Evolutionary conservation across 2,113 vertebrate species (phyloP), one percentile per base, ranked within the genome.

Genomic region (Platichthys stellatus): DNA sequence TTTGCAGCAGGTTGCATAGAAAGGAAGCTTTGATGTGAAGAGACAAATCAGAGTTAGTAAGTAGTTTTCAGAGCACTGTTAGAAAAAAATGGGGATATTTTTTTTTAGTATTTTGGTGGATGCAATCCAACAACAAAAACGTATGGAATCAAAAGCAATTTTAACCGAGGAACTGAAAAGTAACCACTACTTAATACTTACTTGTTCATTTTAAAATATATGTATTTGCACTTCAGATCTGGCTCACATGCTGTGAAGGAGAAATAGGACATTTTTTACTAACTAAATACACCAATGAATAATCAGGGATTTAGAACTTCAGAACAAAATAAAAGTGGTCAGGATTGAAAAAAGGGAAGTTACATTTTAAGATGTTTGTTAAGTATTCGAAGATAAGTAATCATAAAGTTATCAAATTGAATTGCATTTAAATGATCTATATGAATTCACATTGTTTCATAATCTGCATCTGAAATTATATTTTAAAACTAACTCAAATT

Each of bases 1-100:
- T 82, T 65, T 78, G 80, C 75, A 82, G 83, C 78, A 69, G 63
- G 82, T 83, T 85, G 80, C 76, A 80, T 4, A 60, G 63, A 62
- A 49, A 59, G 26, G 13, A 69, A n/a, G 69, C 58, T 70, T 64
- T 53, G 58, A 82, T 57, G 78, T 80, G 76, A 82, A 81, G 61
- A 72, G 18, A n/a, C 49, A 68, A 68, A 6, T 68, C 49, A 64
- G 57, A 63, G 53, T 40, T 82, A 26, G 45, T 12, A 58, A 53
- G 5, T 57, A 3, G 49, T 23, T 65, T 58, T 78, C 73, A 71
- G 76, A 83, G 75, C 59, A 26, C 17, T 28, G 38, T 45, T 43
- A 69, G 63, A 10, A 54, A 59, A 53, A 54, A 60, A 51, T 13
- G 13, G 53, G 38, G 54, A 47, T 54, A 28, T 57, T 24, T 51